Percentiles rank a stretch among this genome's conserved stretches.
These are phyloP conservation scores for Harpalus rufipes DNA, from an alignment of 2,888 invertebrate species.

Conservation along the genomic window DNA sequence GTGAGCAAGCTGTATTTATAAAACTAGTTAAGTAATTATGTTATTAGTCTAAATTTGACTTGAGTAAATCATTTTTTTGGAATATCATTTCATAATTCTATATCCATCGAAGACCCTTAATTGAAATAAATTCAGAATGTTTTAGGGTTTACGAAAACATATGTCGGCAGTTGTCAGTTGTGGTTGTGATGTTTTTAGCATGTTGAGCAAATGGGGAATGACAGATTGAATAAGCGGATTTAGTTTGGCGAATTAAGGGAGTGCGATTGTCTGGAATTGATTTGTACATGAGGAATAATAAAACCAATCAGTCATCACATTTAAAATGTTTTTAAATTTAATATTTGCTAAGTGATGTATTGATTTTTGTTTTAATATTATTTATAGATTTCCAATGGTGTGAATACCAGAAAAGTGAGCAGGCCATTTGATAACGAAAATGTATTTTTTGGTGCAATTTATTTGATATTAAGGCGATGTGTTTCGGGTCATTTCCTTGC, in stretches of 20 bases:
- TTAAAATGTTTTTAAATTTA: background rate
- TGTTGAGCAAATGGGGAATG: slow-evolving; percentile 37
- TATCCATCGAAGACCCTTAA: background rate
- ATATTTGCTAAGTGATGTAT: too few species aligned
- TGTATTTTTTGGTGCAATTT: too few species aligned
- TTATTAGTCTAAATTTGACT: background rate
- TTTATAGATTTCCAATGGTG: too few species aligned
- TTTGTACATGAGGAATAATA: background rate
- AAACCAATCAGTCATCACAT: background rate
- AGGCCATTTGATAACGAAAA: too few species aligned
- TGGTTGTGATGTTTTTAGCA: slow-evolving; percentile 14
- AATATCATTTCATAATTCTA: background rate
- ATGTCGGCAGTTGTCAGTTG: slow-evolving; percentile 1
- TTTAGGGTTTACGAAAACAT: slow-evolving; percentile 9
- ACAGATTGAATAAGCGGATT: slow-evolving; percentile 33
- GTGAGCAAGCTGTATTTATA: too few species aligned
- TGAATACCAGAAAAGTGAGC: too few species aligned
- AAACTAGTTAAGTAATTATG: too few species aligned
- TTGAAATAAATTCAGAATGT: slow-evolving; percentile 19
- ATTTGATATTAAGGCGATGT: too few species aligned
- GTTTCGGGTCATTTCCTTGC: too few species aligned
- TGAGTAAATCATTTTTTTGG: background rate
- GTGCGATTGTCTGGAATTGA: slow-evolving; percentile 10
- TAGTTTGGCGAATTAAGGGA: slow-evolving; percentile 21
- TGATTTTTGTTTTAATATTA: background rate